phyloP scores from a whole-genome alignment of 2,113 vertebrate species.

The Gadus macrocephalus region DNA sequence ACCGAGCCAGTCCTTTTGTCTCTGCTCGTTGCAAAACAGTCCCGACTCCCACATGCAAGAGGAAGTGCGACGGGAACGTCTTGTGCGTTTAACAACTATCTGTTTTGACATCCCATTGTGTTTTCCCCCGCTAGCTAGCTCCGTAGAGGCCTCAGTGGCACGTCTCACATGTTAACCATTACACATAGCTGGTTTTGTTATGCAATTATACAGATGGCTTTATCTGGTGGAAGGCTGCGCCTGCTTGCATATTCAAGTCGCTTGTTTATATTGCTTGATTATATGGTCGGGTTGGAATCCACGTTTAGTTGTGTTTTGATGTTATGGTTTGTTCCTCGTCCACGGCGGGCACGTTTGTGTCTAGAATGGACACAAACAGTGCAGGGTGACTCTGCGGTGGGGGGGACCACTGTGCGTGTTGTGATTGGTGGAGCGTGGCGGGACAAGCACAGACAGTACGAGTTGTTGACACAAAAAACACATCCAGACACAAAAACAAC shows the following conservation, averaged over 20 bases:
- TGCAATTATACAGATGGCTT: slow-evolving; percentile 74
- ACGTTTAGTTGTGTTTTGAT: slow-evolving; percentile 48
- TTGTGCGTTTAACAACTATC: slow-evolving; percentile 53
- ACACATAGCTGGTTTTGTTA: slow-evolving; percentile 51
- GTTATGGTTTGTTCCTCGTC: slow-evolving; percentile 62
- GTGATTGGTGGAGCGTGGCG: slow-evolving; percentile 26
- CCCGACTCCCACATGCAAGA: slow-evolving; percentile 48
- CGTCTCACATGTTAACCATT: slow-evolving; percentile 68
- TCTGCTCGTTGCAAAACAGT: slow-evolving; percentile 38
- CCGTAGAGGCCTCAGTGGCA: slow-evolving; percentile 59
- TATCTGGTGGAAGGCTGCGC: slow-evolving; percentile 81
- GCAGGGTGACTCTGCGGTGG: slow-evolving; percentile 15
- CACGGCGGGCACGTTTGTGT: slow-evolving; percentile 51
- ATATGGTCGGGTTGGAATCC: slow-evolving; percentile 74
- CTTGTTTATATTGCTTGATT: slow-evolving; percentile 83
- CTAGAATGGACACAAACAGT: not conserved
- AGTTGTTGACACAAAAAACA: too few species aligned
- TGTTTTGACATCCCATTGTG: slow-evolving; percentile 67
- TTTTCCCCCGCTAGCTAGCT: slow-evolving; percentile 47
- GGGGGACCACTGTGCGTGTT: slow-evolving; percentile 30
- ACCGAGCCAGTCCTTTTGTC: slow-evolving; percentile 57
- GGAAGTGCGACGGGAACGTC: slow-evolving; percentile 44
- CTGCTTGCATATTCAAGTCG: slow-evolving; percentile 69
- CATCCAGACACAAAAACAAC: too few species aligned
- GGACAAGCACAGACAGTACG: too few species aligned